phyloP scores from a whole-genome alignment of 2,888 invertebrate genomes.

The Drosophila koepferae region DNA sequence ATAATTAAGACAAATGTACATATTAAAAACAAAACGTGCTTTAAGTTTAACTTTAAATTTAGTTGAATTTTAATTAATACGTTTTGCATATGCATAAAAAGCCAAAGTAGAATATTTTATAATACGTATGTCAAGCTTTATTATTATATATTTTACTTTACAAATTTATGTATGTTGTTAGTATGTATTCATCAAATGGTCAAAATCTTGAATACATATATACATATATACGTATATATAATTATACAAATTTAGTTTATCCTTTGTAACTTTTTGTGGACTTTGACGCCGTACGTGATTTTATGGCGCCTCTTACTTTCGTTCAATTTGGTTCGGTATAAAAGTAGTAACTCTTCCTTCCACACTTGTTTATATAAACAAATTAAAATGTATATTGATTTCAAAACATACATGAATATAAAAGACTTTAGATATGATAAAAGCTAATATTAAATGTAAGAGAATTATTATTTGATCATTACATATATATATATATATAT shows the following conservation, averaged over 20 bases:
- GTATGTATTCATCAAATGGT: slow-evolving; percentile 12
- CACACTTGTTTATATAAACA: too few species aligned
- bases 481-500: background rate
- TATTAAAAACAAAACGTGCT: background rate
- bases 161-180: background rate
- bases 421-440: slow-evolving; percentile 32
- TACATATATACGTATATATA: background rate
- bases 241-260: too few species aligned
- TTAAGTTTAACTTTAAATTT: background rate
- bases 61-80: background rate
- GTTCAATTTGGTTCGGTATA: too few species aligned
- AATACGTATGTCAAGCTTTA: too few species aligned
- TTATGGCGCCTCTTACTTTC: too few species aligned
- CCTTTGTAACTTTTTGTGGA: too few species aligned
- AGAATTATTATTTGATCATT: too few species aligned
- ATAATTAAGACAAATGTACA: background rate
- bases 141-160: background rate
- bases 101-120: background rate
- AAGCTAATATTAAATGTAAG: background rate
- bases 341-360: too few species aligned
- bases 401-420: slow-evolving; percentile 28
- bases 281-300: too few species aligned
- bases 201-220: background rate
- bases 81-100: slow-evolving; percentile 11
- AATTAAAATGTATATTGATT: too few species aligned